Evolutionary conservation across 53 echinoderm and acorn worm genomes (phyloP).

Genomic region (Paracentrotus lividus): DNA sequence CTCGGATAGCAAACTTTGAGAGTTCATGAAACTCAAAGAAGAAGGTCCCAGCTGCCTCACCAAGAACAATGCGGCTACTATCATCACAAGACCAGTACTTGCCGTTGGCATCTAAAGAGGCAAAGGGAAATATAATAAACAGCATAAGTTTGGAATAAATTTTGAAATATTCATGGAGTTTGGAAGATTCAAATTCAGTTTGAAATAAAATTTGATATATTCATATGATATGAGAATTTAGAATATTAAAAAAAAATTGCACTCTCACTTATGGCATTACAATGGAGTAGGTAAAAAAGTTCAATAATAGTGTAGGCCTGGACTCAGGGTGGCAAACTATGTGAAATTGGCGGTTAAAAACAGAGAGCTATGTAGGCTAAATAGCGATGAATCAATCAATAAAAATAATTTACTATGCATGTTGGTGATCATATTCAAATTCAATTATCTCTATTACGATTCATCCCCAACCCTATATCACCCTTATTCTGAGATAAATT

Average conservation of each 20-base stretch:
- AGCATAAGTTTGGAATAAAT: neutral
- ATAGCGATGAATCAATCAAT: too few species aligned
- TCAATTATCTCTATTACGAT: too few species aligned
- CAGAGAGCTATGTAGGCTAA: too few species aligned
- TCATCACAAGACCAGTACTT: constrained; percentile 69
- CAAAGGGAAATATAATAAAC: neutral
- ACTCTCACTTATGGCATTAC: neutral
- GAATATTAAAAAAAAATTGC: neutral
- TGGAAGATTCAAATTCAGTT: neutral
- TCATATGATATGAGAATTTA: neutral
- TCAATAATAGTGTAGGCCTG: too few species aligned
- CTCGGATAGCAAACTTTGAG: constrained; percentile 66
- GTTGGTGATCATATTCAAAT: too few species aligned
- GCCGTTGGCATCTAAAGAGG: constrained; percentile 24
- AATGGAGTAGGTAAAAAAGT: neutral
- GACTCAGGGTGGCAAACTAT: too few species aligned
- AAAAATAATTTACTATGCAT: too few species aligned
- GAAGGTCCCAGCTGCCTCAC: constrained; percentile 41
- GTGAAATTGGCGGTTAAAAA: too few species aligned
- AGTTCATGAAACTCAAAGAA: constrained; percentile 71
- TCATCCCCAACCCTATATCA: too few species aligned
- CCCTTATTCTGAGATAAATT: too few species aligned
- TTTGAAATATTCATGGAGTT: neutral
- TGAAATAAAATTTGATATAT: neutral
- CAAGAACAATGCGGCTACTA: constrained; percentile 29